Base-by-base conservation (phyloP, 2,113 vertebrate species). In the Eonycteris spelaea region DNA sequence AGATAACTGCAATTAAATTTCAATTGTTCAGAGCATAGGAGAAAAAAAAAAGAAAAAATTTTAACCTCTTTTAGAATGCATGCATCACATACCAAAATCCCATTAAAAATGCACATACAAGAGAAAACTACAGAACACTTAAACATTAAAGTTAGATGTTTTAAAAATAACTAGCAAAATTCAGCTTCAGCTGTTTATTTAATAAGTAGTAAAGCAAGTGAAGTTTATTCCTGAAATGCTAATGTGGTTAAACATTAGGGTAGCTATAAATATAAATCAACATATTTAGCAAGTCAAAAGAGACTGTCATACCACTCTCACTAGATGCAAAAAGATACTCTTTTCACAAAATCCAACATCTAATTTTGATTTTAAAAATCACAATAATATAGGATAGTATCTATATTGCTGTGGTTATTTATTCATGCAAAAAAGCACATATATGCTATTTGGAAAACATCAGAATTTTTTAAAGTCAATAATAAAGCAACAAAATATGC, bases 1-100 rank as follows among this genome's bases (percentile, higher is more conserved):
- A 96, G 95, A 88, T 87, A 94, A 84, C 30, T 59, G 16, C 75
- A 95, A 92, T 94, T 92, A 92, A 92, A 97, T 53, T 96, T 88
- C 73, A 94, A 24, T 86, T 95, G 57, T 65, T 96, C 30, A 51
- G 57, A 63, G 19, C 33, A 82, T 15, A 22, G 19, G 16, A 22
- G 19, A 6, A 13, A 48, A 51, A 43, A 86, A 35, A 48, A 57
- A 15, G n/a, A 24, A 6, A 48, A 73, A 68, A 21, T 4, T 77
- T n/a, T 45, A 59, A 75, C 24, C 7, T 77, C 16, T 71, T 84
- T 79, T 70, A 73, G 26, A 71, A 84, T 40, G 1, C 43, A 24
- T 53, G 53, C 3, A 51, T 40, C 59, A 43, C 16, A 67, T 78
- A 65, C 16, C 26, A 53, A 91, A 90, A 57, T 78, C 8, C 7